Evolutionary conservation across 2,888 invertebrate genomes (phyloP), one percentile per base, ranked within the genome.

Genomic region (Rhagium mordax): DNA sequence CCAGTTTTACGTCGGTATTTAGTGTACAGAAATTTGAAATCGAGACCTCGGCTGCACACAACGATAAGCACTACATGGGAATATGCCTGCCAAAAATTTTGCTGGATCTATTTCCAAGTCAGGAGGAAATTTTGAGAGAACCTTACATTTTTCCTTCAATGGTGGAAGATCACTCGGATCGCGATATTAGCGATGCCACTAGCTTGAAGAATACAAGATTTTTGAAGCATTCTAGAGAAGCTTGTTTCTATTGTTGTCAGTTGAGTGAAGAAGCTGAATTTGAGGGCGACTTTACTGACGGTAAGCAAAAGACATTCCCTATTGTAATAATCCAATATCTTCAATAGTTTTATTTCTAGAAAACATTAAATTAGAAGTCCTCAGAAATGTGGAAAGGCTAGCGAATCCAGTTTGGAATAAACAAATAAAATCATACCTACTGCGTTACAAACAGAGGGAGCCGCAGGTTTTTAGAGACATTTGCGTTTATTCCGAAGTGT

Each of bases 401-500:
- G 92, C 94, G 41, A 95, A 95, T 88, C 95, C 95, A 53, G 92
- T 95, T 10, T 93, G 94, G 85, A 92, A 93, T 77, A 94, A 94
- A 79, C 93, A 94, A 85, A 94, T 96, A 49, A 95, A 95, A 81
- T 94, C 96, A 84, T 93, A 94, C 16, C 89, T 98, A 76, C 90
- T 98, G 15, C 91, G 93, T 74, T 87, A 93, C 71, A 94, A 94
- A 83, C 95, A 95, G 83, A 91, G 91, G 47, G 91, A 94, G 87
- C 93, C 94, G 2, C 90, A 92, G 33, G 89, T 92, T 75, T 95
- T 95, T 88, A 92, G 95, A 88, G 96, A 96, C 85, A 90, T 95
- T 72, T 98, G 98, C 87, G 91, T 98, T 16, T 98, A 97, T 89
- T 97, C 97, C 0, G 98, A 98, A 87, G 94, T 97, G 13, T 94